These are phyloP conservation scores for Vulpes lagopus DNA, from an alignment of 2,113 vertebrate species.

Conservation along the genomic window DNA sequence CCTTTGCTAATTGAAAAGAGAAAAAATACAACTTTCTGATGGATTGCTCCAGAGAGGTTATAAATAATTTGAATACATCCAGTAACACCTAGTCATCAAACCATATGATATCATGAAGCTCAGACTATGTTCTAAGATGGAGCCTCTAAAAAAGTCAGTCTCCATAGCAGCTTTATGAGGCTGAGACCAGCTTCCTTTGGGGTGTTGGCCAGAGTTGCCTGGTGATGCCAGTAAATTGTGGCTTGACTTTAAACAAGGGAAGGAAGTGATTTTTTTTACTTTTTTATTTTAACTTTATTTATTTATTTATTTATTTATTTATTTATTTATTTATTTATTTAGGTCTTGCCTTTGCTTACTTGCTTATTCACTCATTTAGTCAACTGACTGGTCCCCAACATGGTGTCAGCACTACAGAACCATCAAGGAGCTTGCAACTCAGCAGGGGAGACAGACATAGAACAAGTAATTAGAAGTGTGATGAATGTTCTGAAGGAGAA, in stretches of 20 bases:
- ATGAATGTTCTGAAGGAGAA: neutral
- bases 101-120: neutral
- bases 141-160: neutral
- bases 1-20: neutral
- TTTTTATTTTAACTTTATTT: neutral
- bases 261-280: neutral
- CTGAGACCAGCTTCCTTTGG: neutral
- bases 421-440: neutral
- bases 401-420: neutral
- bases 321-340: neutral
- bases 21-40: neutral
- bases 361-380: neutral
- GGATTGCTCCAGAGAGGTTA: constrained; percentile 20
- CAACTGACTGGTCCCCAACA: too few species aligned
- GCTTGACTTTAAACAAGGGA: neutral
- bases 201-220: neutral
- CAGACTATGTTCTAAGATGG: neutral
- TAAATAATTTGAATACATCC: neutral
- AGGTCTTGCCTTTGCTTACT: neutral
- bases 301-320: too few species aligned
- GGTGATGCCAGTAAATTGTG: constrained; percentile 22
- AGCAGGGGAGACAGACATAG: neutral
- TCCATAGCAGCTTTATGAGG: neutral
- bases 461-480: neutral
- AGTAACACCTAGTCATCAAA: neutral